phyloP scores from a whole-genome alignment of 2,797 vertebrate genomes.

The Rhabdophis nuchalis region DNA sequence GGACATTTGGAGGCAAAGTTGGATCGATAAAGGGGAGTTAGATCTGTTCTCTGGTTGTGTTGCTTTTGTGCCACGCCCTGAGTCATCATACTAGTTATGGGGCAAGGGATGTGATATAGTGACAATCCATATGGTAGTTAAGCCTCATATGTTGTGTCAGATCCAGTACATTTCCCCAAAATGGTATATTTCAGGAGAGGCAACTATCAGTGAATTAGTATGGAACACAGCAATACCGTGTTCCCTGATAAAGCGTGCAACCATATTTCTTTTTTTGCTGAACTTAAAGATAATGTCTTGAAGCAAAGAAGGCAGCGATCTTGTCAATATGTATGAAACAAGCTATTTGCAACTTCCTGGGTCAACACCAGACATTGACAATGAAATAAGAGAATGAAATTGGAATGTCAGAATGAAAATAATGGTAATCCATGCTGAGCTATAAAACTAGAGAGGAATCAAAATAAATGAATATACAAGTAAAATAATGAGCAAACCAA shows the following conservation, averaged over 20 bases:
- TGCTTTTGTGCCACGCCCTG: too few species aligned
- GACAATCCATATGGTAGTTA: not conserved
- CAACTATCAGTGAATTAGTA: not conserved
- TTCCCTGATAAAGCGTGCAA: not conserved
- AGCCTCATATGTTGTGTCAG: not conserved
- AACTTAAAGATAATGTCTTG: not conserved
- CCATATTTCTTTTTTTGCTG: not conserved
- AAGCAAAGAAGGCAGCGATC: not conserved
- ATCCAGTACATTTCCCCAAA: not conserved
- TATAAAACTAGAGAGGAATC: not conserved
- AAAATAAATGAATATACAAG: not conserved
- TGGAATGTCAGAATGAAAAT: not conserved
- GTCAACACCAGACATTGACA: not conserved
- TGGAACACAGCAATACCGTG: not conserved
- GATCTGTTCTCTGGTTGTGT: too few species aligned
- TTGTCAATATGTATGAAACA: not conserved
- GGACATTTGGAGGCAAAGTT: too few species aligned
- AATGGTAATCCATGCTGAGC: not conserved
- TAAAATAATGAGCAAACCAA: not conserved
- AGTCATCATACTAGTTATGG: not conserved
- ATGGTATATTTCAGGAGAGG: not conserved
- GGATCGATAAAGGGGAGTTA: too few species aligned
- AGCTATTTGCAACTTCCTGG: not conserved
- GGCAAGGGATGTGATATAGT: not conserved
- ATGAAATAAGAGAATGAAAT: not conserved